Base-by-base conservation (phyloP, 2,888 invertebrate species). In the Lobophora halterata region DNA sequence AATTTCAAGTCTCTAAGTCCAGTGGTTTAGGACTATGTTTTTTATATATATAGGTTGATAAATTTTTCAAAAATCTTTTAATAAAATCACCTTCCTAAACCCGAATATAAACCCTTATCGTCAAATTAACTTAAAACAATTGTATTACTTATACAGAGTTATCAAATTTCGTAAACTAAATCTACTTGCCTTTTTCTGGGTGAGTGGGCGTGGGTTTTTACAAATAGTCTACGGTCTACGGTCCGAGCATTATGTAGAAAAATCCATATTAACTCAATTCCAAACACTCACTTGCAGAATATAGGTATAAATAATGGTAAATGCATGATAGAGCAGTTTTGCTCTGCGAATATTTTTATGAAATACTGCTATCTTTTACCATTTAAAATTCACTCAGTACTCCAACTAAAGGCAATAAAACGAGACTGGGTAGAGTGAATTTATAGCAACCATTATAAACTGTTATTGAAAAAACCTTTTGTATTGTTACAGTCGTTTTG, bases 321-420 rank as follows among this genome's bases (percentile, higher is more conserved):
- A 24, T 40, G 31, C 49, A 52, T 52, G 48, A 52, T 46, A 35
- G 27, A 39, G 46, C 51, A 46, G 41, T 46, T 49, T 46, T 25
- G 19, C 32, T 41, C 30, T 24, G 10, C 21, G 33, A 11, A 32
- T 40, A 45, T 39, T 34, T 40, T 31, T 30, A 30, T 20, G 34
- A 41, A 34, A 40, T 40, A 28, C 16, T 39, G 27, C 24, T 47
- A 41, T 47, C 43, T 52, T 40, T 33, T 38, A 33, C 35, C 39
- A 52, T 46, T 52, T 51, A 46, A 53, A 58, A 59, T 57, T 43
- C 46, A 49, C 46, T 52, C 48, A 36, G 39, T 40, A 31, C 49
- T 42, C 41, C 20, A 52, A 54, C 42, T 39, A 14, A 26, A 29
- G 33, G 44, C 47, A 55, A 60, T 55, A 52, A 52, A 49, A 54